phyloP scores from a whole-genome alignment of 2,888 invertebrate genomes.

The Leptinotarsa juncta region DNA sequence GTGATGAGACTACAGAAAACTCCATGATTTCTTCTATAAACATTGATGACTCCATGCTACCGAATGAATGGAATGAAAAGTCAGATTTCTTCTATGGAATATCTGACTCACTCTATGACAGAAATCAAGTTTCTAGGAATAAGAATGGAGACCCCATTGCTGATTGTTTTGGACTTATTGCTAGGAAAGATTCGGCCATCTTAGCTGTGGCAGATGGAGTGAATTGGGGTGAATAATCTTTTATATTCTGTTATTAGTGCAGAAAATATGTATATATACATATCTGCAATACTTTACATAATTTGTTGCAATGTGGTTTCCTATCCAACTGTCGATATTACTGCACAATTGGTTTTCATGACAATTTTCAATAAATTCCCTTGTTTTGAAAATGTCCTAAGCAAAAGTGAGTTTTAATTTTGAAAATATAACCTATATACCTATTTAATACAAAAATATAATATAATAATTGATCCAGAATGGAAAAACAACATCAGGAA shows the following conservation, averaged over 20 bases:
- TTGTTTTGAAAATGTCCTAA: too few relatives aligned
- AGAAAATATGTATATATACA: background rate
- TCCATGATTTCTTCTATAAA: slow-evolving; percentile 26
- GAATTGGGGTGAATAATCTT: slow-evolving; percentile 79
- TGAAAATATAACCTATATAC: too few relatives aligned
- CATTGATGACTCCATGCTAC: slow-evolving; percentile 56
- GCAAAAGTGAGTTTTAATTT: too few relatives aligned
- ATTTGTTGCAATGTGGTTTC: too few relatives aligned
- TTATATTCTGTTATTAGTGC: background rate
- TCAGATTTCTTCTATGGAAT: slow-evolving; percentile 74
- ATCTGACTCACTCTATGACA: slow-evolving; percentile 85
- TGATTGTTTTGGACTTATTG: slow-evolving; percentile 85
- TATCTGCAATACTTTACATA: too few relatives aligned
- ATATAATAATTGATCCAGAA: too few relatives aligned
- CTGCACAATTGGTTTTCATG: too few relatives aligned
- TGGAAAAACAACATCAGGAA: too few relatives aligned
- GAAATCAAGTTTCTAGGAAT: slow-evolving; percentile 80
- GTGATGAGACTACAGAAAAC: slow-evolving; percentile 33
- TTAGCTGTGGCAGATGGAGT: slow-evolving; percentile 90
- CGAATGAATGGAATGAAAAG: slow-evolving; percentile 70
- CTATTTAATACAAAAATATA: too few relatives aligned
- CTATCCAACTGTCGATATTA: too few relatives aligned
- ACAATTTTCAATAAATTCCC: too few relatives aligned
- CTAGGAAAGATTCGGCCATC: slow-evolving; percentile 78
- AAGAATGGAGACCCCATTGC: slow-evolving; percentile 85